Conservation (phyloP, 2,797 vertebrate species). For the Zalophus californianus region DNA sequence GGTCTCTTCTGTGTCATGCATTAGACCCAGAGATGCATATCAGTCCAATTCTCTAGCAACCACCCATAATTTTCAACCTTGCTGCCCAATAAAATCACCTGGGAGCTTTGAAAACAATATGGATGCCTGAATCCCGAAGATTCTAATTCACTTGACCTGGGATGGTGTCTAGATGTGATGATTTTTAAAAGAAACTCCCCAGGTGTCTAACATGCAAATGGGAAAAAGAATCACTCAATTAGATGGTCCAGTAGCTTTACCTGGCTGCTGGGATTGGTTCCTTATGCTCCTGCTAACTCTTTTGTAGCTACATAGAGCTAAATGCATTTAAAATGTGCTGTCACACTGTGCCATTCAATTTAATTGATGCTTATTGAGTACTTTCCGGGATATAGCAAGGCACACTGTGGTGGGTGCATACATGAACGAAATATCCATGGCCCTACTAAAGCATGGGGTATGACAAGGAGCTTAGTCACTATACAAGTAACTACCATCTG, state of each 20-base stretch:
- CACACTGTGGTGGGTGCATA: not conserved
- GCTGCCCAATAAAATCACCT: not conserved
- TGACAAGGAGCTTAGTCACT: not conserved
- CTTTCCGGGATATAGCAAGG: not conserved
- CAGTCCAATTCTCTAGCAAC: not conserved
- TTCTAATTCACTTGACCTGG: not conserved
- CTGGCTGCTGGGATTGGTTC: not conserved
- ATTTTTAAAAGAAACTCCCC: not conserved
- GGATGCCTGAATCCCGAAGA: not conserved
- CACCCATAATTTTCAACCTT: not conserved
- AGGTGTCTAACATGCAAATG: not conserved
- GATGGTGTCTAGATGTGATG: not conserved
- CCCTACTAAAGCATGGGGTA: not conserved
- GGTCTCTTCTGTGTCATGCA: not conserved
- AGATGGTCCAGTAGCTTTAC: not conserved
- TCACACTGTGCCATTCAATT: not conserved
- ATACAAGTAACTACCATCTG: not conserved
- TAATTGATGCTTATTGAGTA: not conserved
- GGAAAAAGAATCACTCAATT: not conserved
- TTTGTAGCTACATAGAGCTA: not conserved
- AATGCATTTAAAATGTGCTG: not conserved
- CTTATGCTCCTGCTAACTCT: not conserved
- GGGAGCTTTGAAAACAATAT: slow-evolving; percentile 1
- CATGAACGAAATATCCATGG: not conserved
- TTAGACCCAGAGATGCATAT: not conserved